Conservation (phyloP, 2,113 vertebrate species). For the Astatotilapia flaviijosephi region DNA sequence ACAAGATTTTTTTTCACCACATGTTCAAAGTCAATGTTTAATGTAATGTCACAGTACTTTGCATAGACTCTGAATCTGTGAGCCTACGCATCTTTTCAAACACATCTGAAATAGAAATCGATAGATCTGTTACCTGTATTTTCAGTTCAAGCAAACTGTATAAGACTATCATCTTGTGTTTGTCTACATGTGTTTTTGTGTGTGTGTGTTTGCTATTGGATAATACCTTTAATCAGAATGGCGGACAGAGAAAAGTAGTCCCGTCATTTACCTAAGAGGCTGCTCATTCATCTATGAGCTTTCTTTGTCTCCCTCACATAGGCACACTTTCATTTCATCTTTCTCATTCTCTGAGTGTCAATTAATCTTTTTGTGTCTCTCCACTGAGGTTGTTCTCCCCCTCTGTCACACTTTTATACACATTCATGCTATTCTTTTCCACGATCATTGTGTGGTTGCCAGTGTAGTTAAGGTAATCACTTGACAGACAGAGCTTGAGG, state of each 20-base stretch:
- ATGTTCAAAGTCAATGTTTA: neutral
- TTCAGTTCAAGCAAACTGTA: neutral
- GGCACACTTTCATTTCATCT: conserved; percentile 29
- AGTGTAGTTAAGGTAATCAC: conserved; percentile 61
- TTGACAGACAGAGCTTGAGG: conserved; percentile 61
- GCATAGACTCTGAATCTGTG: neutral
- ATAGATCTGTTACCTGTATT: neutral
- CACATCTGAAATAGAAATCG: neutral
- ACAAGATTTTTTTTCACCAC: neutral
- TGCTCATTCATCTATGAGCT: conserved; percentile 35
- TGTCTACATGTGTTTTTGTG: neutral
- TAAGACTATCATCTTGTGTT: neutral
- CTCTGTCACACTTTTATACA: neutral
- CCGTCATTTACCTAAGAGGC: conserved; percentile 51
- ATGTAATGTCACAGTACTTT: neutral
- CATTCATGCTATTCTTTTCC: conserved; percentile 1
- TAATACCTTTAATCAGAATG: conserved; percentile 33
- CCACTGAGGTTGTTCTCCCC: neutral
- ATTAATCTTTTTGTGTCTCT: conserved; percentile 47
- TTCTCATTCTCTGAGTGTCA: conserved; percentile 48
- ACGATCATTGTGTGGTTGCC: conserved; percentile 27
- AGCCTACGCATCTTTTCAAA: neutral
- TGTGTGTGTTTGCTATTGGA: neutral
- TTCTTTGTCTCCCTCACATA: neutral
- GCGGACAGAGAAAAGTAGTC: conserved; percentile 23